Evolutionary conservation across 2,888 invertebrate species (phyloP).

Genomic region (Dioctria linearis): DNA sequence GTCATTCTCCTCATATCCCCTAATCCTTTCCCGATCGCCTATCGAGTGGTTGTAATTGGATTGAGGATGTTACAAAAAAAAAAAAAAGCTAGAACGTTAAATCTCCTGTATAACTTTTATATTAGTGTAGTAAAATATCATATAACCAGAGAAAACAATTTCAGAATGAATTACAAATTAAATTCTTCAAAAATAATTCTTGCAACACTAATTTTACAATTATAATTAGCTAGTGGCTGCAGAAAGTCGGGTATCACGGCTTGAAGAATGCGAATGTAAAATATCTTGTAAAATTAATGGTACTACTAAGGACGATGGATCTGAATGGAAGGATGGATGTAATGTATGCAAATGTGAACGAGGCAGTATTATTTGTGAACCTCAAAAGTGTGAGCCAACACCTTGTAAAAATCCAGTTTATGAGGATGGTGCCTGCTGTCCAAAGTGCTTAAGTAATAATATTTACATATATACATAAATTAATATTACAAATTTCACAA

Average conservation of each 20-base stretch:
- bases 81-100: no score
- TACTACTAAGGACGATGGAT: constrained; percentile 85
- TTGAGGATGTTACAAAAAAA: no score
- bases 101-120: no score
- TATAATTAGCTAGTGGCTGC: constrained; percentile 80
- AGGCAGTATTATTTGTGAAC: constrained; percentile 88
- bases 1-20: no score
- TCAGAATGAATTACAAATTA: neutral
- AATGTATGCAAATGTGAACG: constrained; percentile 92
- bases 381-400: constrained; percentile 83
- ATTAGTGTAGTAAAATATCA: neutral
- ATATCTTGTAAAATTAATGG: constrained; percentile 89
- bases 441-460: constrained; percentile 84
- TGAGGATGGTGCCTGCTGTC: constrained; percentile 87
- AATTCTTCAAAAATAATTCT: neutral
- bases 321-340: constrained; percentile 88
- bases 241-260: constrained; percentile 78
- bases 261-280: constrained; percentile 93
- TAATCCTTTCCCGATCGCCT: no score
- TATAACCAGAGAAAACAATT: constrained; percentile 24
- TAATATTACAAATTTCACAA: constrained; percentile 4
- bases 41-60: no score
- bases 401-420: constrained; percentile 87
- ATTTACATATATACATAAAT: constrained; percentile 66
- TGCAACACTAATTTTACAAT: constrained; percentile 36